These are phyloP conservation scores for Drosophila littoralis DNA, from an alignment of 1,140 invertebrate species.

Conservation along the genomic window DNA sequence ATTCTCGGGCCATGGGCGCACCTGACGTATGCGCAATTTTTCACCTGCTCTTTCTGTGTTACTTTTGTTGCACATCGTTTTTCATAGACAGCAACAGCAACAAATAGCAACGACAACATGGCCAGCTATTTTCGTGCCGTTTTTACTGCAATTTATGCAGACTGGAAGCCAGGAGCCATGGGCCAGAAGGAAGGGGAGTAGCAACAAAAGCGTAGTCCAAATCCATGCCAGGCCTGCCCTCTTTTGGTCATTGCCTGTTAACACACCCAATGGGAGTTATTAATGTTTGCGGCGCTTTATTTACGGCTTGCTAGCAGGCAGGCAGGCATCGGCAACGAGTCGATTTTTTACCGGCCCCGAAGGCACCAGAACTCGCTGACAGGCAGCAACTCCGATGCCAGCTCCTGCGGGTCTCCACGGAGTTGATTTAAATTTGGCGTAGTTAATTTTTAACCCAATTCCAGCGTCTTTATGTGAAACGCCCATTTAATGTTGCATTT, in stretches of 20 bases:
- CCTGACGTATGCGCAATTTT: constrained; percentile 80
- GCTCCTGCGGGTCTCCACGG: constrained; percentile 24
- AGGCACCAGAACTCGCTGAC: constrained; percentile 69
- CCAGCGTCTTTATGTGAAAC: constrained; percentile 62
- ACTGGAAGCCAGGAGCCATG: constrained; percentile 21
- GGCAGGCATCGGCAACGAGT: constrained; percentile 49
- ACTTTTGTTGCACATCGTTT: constrained; percentile 79
- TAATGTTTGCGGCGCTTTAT: constrained; percentile 80
- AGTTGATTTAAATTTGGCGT: constrained; percentile 80
- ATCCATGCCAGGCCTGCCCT: constrained; percentile 63
- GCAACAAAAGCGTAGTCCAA: constrained; percentile 55
- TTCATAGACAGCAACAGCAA: constrained; percentile 63
- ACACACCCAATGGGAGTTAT: constrained; percentile 82
- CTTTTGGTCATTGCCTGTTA: constrained; percentile 81
- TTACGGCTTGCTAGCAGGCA: constrained; percentile 69
- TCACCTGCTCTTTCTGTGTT: constrained; percentile 59
- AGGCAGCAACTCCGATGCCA: constrained; percentile 36
- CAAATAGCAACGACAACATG: constrained; percentile 18
- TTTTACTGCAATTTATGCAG: constrained; percentile 81
- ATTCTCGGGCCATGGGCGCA: constrained; percentile 33
- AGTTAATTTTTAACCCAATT: constrained; percentile 83
- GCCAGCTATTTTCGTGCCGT: constrained; percentile 61
- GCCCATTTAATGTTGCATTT: constrained; percentile 76
- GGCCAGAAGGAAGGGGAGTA: background rate
- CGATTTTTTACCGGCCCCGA: constrained; percentile 78